A percentile compares a stretch with the other conserved stretches of the same genome.
These are phyloP conservation scores for Paramuricea clavata DNA, from an alignment of 92 coral and sea anemone species.

Conservation along the genomic window DNA sequence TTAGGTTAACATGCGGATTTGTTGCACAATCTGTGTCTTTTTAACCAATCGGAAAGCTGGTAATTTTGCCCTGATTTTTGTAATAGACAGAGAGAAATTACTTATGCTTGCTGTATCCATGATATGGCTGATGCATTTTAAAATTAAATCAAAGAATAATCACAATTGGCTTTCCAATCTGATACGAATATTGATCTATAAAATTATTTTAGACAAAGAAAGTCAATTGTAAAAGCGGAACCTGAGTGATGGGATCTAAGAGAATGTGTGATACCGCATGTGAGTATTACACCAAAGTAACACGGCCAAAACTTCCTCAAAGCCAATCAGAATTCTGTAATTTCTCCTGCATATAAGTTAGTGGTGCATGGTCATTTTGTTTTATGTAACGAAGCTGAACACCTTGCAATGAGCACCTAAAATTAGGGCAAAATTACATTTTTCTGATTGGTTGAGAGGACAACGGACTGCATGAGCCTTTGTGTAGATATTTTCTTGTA, in stretches of 20 bases:
- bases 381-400: background rate
- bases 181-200: background rate
- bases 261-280: slow-evolving; percentile 40
- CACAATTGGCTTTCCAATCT: slow-evolving; percentile 37
- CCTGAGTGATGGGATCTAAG: slow-evolving; percentile 43
- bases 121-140: slow-evolving; percentile 26
- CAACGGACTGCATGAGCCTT: background rate
- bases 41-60: slow-evolving; percentile 42
- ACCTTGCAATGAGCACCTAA: slow-evolving; percentile 10
- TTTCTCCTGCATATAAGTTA: slow-evolving; percentile 39
- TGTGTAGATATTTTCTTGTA: background rate
- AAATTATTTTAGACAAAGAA: slow-evolving; percentile 40
- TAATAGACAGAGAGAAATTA: slow-evolving; percentile 37
- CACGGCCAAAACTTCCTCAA: slow-evolving; percentile 26
- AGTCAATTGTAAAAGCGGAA: slow-evolving; percentile 26
- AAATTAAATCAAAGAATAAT: background rate
- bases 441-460: slow-evolving; percentile 53
- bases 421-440: slow-evolving; percentile 48
- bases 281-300: slow-evolving; percentile 40
- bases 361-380: background rate
- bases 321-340: slow-evolving; percentile 54
- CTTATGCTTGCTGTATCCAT: slow-evolving; percentile 33
- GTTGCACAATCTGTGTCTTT: slow-evolving; percentile 41
- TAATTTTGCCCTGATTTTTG: slow-evolving; percentile 35
- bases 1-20: slow-evolving; percentile 3